Base-by-base conservation (phyloP, 2,888 invertebrate genomes). In the Lissocephala sabroskyi region DNA sequence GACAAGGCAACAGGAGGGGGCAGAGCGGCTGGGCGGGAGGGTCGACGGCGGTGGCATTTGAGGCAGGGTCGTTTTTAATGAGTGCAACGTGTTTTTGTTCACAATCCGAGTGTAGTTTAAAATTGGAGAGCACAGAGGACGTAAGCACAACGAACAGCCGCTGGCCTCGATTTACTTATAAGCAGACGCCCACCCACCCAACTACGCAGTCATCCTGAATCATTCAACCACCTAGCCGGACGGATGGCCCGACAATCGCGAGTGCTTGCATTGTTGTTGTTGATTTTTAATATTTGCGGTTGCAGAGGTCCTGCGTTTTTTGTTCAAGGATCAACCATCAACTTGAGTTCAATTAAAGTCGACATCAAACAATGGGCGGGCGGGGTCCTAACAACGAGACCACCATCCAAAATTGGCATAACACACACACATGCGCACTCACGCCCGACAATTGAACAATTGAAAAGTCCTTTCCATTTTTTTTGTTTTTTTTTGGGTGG, bases 311-410 rank as follows among this genome's bases (percentile, higher is more conserved):
- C 45, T 59, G 7, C 11, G 61, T 59, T 62, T 59, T 62, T 62
- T n/a, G 59, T 59, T 62, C 59, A 62, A 62, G 56, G 62, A 62
- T 62, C 48, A 42, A 13, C 19, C 39, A 39, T 39, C 18, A 44
- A 10, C 46, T 32, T 32, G 16, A 28, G 7, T 23, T 16, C 41
- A 26, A 30, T 81, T 81, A 80, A 81, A 79, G 80, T 81, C 81
- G 80, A 80, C 79, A 81, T 79, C 80, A 81, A 81, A 81, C 80
- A 81, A 71, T 79, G 73, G 77, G 68, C 71, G 71, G 70, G 68
- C 71, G 71, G 70, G 80, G 81, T 81, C 81, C 81, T 81, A 81
- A 59, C 62, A 75, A 23, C 23, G 23, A 23, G 7, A 23, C 23
- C 7, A 23, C 23, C 61, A 65, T 74, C 74, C 70, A 70, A 56